Evolutionary conservation across 1,140 invertebrate species (phyloP), one percentile per base, ranked within the genome.

Genomic region (Nasonia longicornis): DNA sequence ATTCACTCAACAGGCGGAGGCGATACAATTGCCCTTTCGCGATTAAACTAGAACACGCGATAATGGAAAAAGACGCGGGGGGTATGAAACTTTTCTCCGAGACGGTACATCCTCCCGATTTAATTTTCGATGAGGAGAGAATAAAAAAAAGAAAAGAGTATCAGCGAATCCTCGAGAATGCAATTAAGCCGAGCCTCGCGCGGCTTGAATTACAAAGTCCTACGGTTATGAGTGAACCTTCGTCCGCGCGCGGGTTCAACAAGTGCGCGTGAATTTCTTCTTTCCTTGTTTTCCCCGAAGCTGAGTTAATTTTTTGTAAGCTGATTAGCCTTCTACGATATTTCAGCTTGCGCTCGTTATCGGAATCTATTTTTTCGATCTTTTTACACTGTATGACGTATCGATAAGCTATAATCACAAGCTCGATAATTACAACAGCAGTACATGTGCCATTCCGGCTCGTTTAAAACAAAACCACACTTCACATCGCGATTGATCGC

Each of bases 121-220:
- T 31, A 69, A 69, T 31, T 69, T 69, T 69, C 66, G 29, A 69
- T 31, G 14, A 31, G 22, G 8, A 67, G 26, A 26, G 31, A 29
- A 26, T n/a, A 67, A 31, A 31, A 69, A 70, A 38, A 70, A 35
- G 12, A 29, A 70, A 70, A 35, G 12, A 29, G 14, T n/a, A 70
- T 35, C 16, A 42, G 69, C 14, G 16, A 70, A 70, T 70, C 67
- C 31, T 70, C 31, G 29, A 70, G 67, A 20, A 70, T 69, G 35
- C 69, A 70, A 70, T 70, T 70, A 70, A 38, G 31, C 31, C 69
- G 31, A 70, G 69, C 20, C 35, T 38, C 38, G 3, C 16, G 16
- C 69, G 35, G 6, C 11, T 20, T 70, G 69, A 70, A 70, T 70
- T 70, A 70, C 31, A 70, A 70, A 38, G 16, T 20, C 14, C 12